Evolutionary conservation across 1,140 invertebrate species (phyloP).

Genomic region (Brachionus angularis): DNA sequence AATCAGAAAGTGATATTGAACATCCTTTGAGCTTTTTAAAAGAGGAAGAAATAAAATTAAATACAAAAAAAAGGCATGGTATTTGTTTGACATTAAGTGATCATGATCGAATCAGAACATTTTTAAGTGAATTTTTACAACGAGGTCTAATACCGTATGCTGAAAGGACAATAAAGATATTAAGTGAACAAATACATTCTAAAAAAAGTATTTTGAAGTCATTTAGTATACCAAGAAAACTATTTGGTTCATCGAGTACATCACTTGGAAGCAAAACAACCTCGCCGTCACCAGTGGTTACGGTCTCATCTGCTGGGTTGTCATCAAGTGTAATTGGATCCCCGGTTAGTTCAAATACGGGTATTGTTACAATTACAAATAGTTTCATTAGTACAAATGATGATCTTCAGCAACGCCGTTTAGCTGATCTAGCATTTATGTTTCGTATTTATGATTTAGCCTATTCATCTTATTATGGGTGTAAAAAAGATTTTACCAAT

Average conservation of each 20-base stretch:
- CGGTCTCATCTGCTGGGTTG: constrained; percentile 12
- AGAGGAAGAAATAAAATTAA: background rate
- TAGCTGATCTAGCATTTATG: constrained; percentile 92
- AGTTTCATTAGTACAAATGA: constrained; percentile 61
- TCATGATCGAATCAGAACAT: constrained; percentile 71
- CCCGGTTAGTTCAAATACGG: background rate
- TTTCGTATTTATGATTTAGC: constrained; percentile 87
- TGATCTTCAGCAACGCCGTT: constrained; percentile 79
- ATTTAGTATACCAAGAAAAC: constrained; percentile 85
- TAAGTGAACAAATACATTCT: constrained; percentile 72
- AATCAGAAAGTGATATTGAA: background rate
- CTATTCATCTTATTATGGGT: constrained; percentile 86
- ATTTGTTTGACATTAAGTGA: constrained; percentile 72
- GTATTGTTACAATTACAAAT: background rate
- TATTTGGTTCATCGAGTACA: constrained; percentile 73
- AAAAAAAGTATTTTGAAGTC: constrained; percentile 62
- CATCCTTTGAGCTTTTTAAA: background rate
- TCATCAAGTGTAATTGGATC: background rate
- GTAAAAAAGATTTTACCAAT: constrained; percentile 89
- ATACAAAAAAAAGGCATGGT: constrained; percentile 60
- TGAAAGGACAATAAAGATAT: constrained; percentile 74
- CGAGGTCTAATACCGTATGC: constrained; percentile 80
- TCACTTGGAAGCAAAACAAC: constrained; percentile 62
- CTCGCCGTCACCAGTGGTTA: background rate
- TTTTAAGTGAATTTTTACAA: constrained; percentile 81